These are phyloP conservation scores for Zelostemma sp. DNA, from an alignment of 1,140 invertebrate species.

Conservation along the genomic window DNA sequence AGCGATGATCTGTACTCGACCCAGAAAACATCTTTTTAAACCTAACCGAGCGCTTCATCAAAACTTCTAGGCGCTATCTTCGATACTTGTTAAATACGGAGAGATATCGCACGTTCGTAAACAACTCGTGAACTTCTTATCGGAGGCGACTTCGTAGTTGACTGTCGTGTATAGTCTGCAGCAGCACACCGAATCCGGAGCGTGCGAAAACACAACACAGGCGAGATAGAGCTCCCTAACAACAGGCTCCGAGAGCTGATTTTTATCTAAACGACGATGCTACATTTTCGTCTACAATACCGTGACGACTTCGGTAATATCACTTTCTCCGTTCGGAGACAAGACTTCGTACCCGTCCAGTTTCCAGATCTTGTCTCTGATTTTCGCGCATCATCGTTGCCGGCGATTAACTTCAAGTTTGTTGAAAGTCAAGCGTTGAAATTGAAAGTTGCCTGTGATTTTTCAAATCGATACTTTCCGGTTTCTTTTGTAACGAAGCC, in stretches of 20 bases:
- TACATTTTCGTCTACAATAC: background rate
- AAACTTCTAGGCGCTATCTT: background rate
- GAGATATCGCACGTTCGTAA: constrained; percentile 14
- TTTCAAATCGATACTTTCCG: too few relatives aligned
- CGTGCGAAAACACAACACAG: background rate
- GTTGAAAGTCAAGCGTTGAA: too few relatives aligned
- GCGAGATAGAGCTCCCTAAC: background rate
- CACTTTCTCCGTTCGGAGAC: constrained; percentile 1
- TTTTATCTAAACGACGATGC: constrained; percentile 7
- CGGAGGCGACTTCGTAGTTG: background rate
- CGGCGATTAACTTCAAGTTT: too few relatives aligned
- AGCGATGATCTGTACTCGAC: constrained; percentile 30
- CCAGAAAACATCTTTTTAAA: constrained; percentile 17
- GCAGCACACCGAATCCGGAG: background rate
- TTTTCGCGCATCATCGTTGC: too few relatives aligned
- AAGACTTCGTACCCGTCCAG: too few relatives aligned
- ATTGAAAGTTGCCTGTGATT: too few relatives aligned
- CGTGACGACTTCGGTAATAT: constrained; percentile 5
- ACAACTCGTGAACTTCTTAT: constrained; percentile 1
- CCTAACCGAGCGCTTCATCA: constrained; percentile 8
- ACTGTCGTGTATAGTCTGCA: background rate
- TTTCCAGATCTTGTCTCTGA: too few relatives aligned
- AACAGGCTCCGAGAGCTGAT: background rate
- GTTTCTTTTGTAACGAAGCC: too few relatives aligned
- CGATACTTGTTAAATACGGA: constrained; percentile 10